phyloP scores from a whole-genome alignment of 1,140 invertebrate species.

The Episyrphus balteatus region DNA sequence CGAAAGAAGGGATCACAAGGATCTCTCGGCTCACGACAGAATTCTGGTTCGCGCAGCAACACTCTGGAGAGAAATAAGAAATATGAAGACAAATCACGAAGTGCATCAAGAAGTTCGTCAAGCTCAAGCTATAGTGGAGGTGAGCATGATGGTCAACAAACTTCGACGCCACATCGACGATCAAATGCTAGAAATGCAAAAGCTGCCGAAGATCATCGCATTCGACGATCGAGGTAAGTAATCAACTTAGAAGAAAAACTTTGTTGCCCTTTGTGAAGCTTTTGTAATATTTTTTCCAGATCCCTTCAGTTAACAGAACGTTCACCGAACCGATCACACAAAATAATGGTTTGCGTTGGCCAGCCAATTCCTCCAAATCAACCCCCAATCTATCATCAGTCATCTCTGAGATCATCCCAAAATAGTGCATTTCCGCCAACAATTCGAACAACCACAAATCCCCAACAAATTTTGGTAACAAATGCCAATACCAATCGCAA shows the following conservation, averaged over 20 bases:
- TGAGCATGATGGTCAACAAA: constrained; percentile 9
- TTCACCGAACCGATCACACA: constrained; percentile 30
- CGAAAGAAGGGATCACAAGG: constrained; percentile 29
- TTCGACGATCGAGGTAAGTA: constrained; percentile 30
- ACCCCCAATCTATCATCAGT: constrained; percentile 14
- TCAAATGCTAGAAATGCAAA: constrained; percentile 17
- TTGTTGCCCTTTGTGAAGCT: background rate
- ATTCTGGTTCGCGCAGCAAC: constrained; percentile 27
- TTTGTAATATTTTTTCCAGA: constrained; percentile 16
- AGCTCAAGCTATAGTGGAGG: constrained; percentile 35
- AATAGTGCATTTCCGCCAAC: constrained; percentile 13
- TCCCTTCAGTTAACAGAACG: constrained; percentile 33
- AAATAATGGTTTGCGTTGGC: constrained; percentile 22
- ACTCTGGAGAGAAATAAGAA: constrained; percentile 25
- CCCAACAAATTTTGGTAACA: constrained; percentile 5
- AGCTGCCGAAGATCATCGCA: constrained; percentile 27
- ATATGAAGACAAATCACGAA: constrained; percentile 23
- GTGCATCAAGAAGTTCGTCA: constrained; percentile 33
- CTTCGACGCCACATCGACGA: constrained; percentile 12
- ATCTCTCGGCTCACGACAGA: constrained; percentile 28
- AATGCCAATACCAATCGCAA: constrained; percentile 5
- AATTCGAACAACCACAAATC: constrained; percentile 13
- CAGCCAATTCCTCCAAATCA: constrained; percentile 9
- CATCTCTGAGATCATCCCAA: background rate
- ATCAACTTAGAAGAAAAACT: background rate